phyloP scores from a whole-genome alignment of 2,797 vertebrate genomes.

The Schizothorax lantsangensis region DNA sequence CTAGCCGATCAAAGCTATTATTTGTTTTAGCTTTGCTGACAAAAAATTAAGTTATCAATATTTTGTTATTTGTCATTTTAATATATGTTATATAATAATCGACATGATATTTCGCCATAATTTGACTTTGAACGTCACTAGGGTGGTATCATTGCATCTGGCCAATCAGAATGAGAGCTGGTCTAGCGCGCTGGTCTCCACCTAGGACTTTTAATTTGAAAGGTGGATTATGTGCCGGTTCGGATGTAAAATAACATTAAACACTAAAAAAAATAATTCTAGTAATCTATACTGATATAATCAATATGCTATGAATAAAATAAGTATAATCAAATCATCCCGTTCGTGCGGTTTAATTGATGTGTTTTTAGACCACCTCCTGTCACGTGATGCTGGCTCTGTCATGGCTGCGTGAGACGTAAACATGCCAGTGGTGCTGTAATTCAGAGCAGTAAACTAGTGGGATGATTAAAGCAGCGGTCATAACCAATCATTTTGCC shows the following conservation, averaged over 20 bases:
- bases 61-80: not conserved
- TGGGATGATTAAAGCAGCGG: constrained; percentile 31
- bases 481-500: not conserved
- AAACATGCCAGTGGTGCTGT: constrained; percentile 22
- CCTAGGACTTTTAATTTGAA: constrained; percentile 51
- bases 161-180: constrained; percentile 23
- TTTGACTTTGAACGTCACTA: not conserved
- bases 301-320: too few species aligned
- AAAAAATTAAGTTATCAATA: not conserved
- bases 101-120: not conserved
- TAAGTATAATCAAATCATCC: not conserved
- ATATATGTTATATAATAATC: not conserved
- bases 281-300: not conserved
- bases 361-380: not conserved
- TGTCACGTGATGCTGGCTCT: constrained; percentile 52
- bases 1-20: too few species aligned
- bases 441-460: not conserved
- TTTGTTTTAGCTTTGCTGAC: not conserved
- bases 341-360: not conserved
- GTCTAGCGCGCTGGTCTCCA: not conserved
- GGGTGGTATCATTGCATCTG: not conserved
- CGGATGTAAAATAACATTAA: not conserved
- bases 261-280: not conserved
- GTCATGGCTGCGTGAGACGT: constrained; percentile 51
- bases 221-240: not conserved